Base-by-base conservation (phyloP, 35 echinoderm and acorn worm genomes). In the Stichopus chloronotus region DNA sequence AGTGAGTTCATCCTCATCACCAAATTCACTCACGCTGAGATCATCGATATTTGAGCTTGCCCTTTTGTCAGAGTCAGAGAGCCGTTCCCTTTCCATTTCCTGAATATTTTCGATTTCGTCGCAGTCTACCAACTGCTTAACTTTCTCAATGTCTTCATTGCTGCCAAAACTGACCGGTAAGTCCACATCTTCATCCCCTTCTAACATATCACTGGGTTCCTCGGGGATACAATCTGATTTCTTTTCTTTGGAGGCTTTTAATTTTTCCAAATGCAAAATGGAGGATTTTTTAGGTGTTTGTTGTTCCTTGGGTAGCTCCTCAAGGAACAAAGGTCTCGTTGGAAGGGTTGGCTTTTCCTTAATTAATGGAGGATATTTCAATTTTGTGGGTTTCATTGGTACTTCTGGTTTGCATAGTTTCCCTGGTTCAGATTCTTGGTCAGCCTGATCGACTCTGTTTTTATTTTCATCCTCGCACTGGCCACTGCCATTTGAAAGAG, bases 1-100 rank as follows among this genome's bases (percentile, higher is more conserved):
- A 10, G 90, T 95, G 63, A 97, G 87, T 57, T 94, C 96, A 93
- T 97, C 96, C 22, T 92, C 93, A 57, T 97, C 96, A 92, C 94
- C 95, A 25, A 83, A 81, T 60, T 92, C 91, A 84, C 57, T 84
- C 13, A 92, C 81, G 9, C 78, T 83, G 58, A 86, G 82, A 78
- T 88, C 92, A 59, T 93, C 92, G 13, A 55, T 30, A 25, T 76
- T 78, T 78, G 65, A 76, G 56, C 88, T 91, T 55, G 53, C 68
- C 19, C 72, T 52, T 7, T 91, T 91, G 21, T 91, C 72, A 4
- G 88, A 65, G 76, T 91, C 88, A 6, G 88, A 91, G 8, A 91
- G 72, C 6, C 88, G 9, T 56, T 83, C 79, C 59, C 83, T 72
- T 20, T 83, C 83, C 24, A 93, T 21, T 9, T 93, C 92, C 72